Conservation (phyloP, 2,113 vertebrate species). For the Phalacrocorax carbo region DNA sequence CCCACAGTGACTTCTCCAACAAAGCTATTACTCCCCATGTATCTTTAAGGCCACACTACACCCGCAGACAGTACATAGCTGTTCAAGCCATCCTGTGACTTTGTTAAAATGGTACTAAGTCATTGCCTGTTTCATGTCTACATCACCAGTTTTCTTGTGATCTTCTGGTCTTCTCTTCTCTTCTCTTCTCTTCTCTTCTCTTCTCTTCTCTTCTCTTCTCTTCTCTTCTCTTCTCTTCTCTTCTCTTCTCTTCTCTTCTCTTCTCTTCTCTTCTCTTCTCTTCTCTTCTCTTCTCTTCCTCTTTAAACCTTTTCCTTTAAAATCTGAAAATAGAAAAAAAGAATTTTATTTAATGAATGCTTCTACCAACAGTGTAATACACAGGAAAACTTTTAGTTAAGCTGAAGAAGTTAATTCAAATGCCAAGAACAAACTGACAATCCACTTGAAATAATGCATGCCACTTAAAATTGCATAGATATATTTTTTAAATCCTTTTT, state of each 20-base stretch:
- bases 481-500: neutral
- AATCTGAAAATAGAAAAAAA: neutral
- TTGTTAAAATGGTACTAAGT: neutral
- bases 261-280: no score
- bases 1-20: neutral
- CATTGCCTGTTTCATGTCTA: neutral
- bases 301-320: neutral
- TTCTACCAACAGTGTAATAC: neutral
- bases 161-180: no score
- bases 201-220: no score
- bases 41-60: neutral
- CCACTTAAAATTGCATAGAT: neutral
- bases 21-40: neutral
- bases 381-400: neutral
- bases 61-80: rapidly evolving
- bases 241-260: no score
- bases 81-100: neutral
- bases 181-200: no score
- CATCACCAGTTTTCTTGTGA: neutral
- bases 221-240: no score
- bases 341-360: neutral
- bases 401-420: neutral
- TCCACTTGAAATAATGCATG: neutral
- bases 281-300: no score
- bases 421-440: neutral